A percentile compares a stretch with the other conserved stretches of the same genome.
Evolutionary conservation across 92 coral and sea anemone species (phyloP).

Genomic region (Virgularia gustaviana): DNA sequence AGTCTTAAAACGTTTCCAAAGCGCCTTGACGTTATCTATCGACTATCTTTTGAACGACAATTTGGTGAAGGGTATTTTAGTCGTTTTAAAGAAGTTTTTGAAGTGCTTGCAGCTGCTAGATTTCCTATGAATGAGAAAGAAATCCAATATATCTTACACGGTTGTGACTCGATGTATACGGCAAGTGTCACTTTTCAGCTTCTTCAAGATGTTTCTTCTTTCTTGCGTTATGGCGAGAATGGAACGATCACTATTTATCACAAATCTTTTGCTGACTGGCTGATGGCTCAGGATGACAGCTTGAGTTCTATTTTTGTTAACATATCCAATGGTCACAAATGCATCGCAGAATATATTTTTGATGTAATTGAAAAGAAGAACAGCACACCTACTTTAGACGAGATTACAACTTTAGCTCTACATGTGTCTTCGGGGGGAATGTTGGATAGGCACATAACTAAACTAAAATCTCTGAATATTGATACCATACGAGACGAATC

Average conservation of each 20-base stretch:
- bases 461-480: conserved; percentile 15
- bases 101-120: conserved; percentile 56
- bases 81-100: conserved; percentile 40
- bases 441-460: not conserved
- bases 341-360: conserved; percentile 19
- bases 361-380: not conserved
- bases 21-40: conserved; percentile 28
- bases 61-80: conserved; percentile 27
- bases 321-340: conserved; percentile 34
- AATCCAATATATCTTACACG: conserved; percentile 43
- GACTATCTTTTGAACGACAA: conserved; percentile 25
- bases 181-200: conserved; percentile 16
- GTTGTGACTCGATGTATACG: conserved; percentile 18
- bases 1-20: conserved; percentile 25
- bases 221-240: conserved; percentile 39
- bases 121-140: conserved; percentile 46
- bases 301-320: conserved; percentile 20
- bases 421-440: conserved; percentile 36
- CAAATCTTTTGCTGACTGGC: conserved; percentile 61
- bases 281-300: conserved; percentile 41
- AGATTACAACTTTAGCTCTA: conserved; percentile 21
- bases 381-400: not conserved
- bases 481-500: conserved; percentile 6
- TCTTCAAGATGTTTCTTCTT: conserved; percentile 36
- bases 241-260: conserved; percentile 37